A percentile compares a stretch with the other conserved stretches of the same genome.
Evolutionary conservation across 2,113 vertebrate genomes (phyloP).

Genomic region (Aptenodytes forsteri): DNA sequence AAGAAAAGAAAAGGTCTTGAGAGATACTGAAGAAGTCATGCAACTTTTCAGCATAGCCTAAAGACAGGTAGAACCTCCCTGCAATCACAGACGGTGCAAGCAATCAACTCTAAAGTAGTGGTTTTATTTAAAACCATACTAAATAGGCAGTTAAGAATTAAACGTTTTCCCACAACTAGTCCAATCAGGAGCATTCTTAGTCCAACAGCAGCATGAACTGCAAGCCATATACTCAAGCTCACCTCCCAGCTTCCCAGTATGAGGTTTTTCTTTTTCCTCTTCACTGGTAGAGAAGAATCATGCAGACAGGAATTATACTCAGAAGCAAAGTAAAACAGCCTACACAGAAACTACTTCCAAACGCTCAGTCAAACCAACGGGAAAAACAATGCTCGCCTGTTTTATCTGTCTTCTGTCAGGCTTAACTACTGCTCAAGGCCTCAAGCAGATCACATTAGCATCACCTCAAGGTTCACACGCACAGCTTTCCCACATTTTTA

Average conservation of each 20-base stretch:
- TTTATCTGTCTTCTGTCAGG: not conserved
- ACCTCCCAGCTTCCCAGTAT: not conserved
- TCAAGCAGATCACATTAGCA: not conserved
- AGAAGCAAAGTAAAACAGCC: not conserved
- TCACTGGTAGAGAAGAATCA: not conserved
- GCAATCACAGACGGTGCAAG: rapidly evolving
- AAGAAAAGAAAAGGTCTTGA: not conserved
- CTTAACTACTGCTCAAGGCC: not conserved
- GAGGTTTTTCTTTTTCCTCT: not conserved
- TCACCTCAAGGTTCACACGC: not conserved
- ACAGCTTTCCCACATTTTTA: not conserved
- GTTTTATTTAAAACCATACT: not conserved
- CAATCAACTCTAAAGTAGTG: rapidly evolving
- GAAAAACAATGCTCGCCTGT: not conserved
- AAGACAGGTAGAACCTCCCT: not conserved
- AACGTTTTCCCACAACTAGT: not conserved
- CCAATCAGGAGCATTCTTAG: too few relatives aligned
- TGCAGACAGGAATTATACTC: rapidly evolving
- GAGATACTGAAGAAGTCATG: not conserved
- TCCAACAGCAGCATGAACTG: not conserved
- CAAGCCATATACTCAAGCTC: rapidly evolving
- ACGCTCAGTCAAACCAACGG: rapidly evolving
- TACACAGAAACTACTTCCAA: not conserved
- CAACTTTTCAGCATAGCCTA: not conserved
- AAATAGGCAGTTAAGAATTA: rapidly evolving